Conservation (phyloP, 1,140 invertebrate genomes). For the Zaprionus davidi region DNA sequence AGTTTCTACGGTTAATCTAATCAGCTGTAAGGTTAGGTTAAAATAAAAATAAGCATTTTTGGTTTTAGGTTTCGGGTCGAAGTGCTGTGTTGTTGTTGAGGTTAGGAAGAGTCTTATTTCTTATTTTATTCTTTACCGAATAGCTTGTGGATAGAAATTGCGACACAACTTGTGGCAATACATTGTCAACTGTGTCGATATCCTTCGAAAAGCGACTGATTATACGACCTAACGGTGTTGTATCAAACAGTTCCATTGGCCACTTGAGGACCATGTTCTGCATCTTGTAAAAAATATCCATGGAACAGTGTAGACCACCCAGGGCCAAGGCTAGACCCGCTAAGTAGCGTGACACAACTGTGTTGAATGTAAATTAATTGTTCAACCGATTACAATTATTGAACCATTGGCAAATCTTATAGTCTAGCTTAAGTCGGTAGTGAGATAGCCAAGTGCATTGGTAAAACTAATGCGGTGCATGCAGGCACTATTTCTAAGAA, state of each 20-base stretch:
- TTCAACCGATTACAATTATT: conserved; percentile 6
- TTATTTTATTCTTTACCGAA: conserved; percentile 65
- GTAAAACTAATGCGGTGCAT: conserved; percentile 20
- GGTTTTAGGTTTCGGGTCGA: background rate
- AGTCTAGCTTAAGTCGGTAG: background rate
- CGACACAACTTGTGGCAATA: conserved; percentile 70
- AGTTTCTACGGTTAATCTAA: background rate
- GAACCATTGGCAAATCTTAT: background rate
- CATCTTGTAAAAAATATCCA: conserved; percentile 86
- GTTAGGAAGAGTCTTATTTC: background rate
- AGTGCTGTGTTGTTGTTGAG: conserved; percentile 3
- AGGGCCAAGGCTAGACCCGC: conserved; percentile 81
- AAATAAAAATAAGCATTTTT: background rate
- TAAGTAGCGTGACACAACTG: conserved; percentile 84
- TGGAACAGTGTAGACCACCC: conserved; percentile 82
- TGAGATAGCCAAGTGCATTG: background rate
- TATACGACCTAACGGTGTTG: conserved; percentile 90
- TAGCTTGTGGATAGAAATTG: conserved; percentile 70
- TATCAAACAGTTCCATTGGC: conserved; percentile 92
- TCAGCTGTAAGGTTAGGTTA: conserved; percentile 14
- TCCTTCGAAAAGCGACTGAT: conserved; percentile 92
- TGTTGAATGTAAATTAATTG: conserved; percentile 41
- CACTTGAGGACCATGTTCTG: conserved; percentile 87
- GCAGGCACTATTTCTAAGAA: conserved; percentile 15
- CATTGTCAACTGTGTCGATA: conserved; percentile 88